Base-by-base conservation (phyloP, 2,113 vertebrate species). In the Nothocercus nigrocapillus region DNA sequence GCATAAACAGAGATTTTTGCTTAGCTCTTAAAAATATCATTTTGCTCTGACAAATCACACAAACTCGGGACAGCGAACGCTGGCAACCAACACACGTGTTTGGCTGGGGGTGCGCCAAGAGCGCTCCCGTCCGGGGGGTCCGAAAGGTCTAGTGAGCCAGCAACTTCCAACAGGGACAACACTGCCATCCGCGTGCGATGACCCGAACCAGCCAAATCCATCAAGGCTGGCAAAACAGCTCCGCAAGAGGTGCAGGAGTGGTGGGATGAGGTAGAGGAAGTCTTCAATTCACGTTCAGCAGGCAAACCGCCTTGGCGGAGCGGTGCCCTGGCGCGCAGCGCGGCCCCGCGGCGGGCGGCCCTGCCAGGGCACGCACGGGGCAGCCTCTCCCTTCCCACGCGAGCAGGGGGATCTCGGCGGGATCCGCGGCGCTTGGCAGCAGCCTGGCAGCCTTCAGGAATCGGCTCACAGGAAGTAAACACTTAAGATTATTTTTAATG, bases 361-460 rank as follows among this genome's bases (percentile, higher is more conserved):
- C 54, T 9, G 30, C 44, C 25, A 49, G 34, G 68, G 14, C 68
- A 10, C 25, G 25, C 21, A 11, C 7, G 25, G 9, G 30, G 38
- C 62, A 67, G 13, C 22, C 62, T 54, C 36, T 19, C 10, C 38
- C 30, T 54, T 54, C 30, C 34, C 25, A n/a, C 11, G 22, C 28
- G 21, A 47, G n/a, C 42, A 36, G 34, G 56, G 13, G 19, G 20
- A 61, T 21, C 61, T 18, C 25, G 47, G 40, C n/a, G 18, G 62
- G 62, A n/a, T 18, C 36, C 20, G 17, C 7, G 13, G 51, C 13
- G 62, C 67, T 49, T 75, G 51, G 49, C 82, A 87, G 82, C 75
- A 59, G 45, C 78, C 2, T 0, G 3, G 2, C 44, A 0, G 0
- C 82, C 61, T 0, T 0, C 56, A n/a, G 82, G 61, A 61, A 75